Percentiles rank a stretch among this genome's conserved stretches.
Conservation (phyloP, 2,797 vertebrate genomes). For the Kryptopterus vitreolus region DNA sequence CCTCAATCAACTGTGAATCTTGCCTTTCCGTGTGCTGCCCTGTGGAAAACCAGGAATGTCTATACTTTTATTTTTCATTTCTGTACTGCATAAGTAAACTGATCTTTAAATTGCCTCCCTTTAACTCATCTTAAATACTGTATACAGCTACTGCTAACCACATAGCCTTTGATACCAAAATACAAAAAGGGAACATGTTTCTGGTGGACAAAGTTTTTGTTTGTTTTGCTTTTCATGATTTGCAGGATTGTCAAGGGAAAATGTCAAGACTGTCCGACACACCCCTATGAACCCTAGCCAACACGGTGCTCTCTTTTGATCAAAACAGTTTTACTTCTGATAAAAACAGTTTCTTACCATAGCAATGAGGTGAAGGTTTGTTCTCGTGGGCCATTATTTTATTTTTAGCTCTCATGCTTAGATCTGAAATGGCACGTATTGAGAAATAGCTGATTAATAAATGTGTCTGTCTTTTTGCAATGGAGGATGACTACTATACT, state of each 20-base stretch:
- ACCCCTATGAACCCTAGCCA: neutral
- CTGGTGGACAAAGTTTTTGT: neutral
- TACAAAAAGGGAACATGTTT: neutral
- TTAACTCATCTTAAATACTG: neutral
- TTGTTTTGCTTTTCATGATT: neutral
- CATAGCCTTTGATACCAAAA: neutral
- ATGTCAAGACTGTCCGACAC: neutral
- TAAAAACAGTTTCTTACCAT: neutral
- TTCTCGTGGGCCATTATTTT: too few species aligned
- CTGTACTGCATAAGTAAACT: neutral
- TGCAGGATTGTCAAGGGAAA: neutral
- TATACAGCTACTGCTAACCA: neutral
- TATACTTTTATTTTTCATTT: neutral
- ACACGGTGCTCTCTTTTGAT: neutral
- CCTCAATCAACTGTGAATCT: constrained; percentile 9
- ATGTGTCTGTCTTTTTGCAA: neutral
- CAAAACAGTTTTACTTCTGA: neutral
- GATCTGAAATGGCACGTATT: neutral
- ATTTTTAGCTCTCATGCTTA: neutral
- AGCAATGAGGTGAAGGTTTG: neutral
- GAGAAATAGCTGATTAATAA: neutral
- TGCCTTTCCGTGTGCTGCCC: neutral
- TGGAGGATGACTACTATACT: neutral
- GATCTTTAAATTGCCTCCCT: neutral
- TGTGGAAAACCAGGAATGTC: neutral